phyloP scores from a whole-genome alignment of 2,113 vertebrate genomes.

The Neogale vison region DNA sequence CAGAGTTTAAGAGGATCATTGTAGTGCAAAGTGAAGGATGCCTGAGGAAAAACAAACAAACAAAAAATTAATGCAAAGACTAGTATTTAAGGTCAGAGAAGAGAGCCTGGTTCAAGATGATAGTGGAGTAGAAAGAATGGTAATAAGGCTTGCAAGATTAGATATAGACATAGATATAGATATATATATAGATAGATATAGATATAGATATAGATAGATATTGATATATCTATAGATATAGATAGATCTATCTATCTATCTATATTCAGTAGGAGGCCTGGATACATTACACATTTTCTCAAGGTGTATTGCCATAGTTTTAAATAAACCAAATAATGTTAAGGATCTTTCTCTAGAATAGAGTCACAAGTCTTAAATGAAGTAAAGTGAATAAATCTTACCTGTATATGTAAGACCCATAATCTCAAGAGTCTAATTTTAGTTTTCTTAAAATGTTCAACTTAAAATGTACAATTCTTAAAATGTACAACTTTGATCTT shows the following conservation, averaged over 20 bases:
- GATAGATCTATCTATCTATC: too few species aligned
- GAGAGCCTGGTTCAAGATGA: not conserved
- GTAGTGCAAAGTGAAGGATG: not conserved
- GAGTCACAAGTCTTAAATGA: not conserved
- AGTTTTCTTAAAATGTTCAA: not conserved
- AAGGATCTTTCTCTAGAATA: not conserved
- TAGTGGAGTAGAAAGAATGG: not conserved
- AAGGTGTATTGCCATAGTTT: too few species aligned
- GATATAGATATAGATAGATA: too few species aligned
- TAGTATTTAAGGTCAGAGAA: not conserved
- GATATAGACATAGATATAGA: too few species aligned
- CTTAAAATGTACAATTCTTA: not conserved
- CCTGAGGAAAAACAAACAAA: not conserved
- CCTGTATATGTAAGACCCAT: not conserved
- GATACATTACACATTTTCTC: too few species aligned
- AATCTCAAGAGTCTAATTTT: not conserved
- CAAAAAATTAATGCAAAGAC: not conserved
- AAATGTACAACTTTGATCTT: not conserved
- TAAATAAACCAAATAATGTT: not conserved
- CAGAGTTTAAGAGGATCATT: not conserved
- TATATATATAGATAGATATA: too few species aligned
- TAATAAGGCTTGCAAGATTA: not conserved
- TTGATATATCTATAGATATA: too few species aligned
- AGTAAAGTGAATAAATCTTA: not conserved
- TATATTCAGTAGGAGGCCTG: too few species aligned